A percentile compares a stretch with the other conserved stretches of the same genome.
phyloP scores from a whole-genome alignment of 2,888 invertebrate species.

The Tachina fera region DNA sequence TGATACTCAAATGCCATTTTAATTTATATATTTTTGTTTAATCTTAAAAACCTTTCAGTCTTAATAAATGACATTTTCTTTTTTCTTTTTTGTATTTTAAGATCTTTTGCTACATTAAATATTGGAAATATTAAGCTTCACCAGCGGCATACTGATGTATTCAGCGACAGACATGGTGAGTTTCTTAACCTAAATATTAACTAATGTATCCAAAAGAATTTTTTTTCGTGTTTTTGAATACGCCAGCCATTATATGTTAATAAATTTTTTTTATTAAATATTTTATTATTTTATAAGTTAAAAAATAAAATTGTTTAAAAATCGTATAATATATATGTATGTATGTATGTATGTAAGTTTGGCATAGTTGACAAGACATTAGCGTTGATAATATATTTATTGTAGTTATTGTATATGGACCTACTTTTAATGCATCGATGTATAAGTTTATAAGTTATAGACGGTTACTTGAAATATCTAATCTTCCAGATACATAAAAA shows the following conservation, averaged over 20 bases:
- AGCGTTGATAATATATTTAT: conserved; percentile 27
- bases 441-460: conserved; percentile 53
- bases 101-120: neutral
- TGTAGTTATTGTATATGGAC: conserved; percentile 56
- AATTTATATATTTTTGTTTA: neutral
- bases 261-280: no score
- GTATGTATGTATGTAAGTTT: conserved; percentile 23
- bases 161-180: neutral
- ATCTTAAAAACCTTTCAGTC: conserved; percentile 63
- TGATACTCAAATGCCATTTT: neutral
- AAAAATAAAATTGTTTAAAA: conserved; percentile 20
- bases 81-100: no score
- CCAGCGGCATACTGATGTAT: neutral
- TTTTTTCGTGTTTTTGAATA: no score
- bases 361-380: conserved; percentile 60
- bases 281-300: neutral
- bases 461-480: conserved; percentile 43
- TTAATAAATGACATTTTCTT: conserved; percentile 42
- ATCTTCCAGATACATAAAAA: neutral
- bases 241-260: no score
- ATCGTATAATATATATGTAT: conserved; percentile 22
- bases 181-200: neutral
- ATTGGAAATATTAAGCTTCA: neutral
- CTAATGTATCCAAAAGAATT: neutral
- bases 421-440: conserved; percentile 62